phyloP scores from a whole-genome alignment of 2,113 vertebrate genomes.

The Hassar affinis region DNA sequence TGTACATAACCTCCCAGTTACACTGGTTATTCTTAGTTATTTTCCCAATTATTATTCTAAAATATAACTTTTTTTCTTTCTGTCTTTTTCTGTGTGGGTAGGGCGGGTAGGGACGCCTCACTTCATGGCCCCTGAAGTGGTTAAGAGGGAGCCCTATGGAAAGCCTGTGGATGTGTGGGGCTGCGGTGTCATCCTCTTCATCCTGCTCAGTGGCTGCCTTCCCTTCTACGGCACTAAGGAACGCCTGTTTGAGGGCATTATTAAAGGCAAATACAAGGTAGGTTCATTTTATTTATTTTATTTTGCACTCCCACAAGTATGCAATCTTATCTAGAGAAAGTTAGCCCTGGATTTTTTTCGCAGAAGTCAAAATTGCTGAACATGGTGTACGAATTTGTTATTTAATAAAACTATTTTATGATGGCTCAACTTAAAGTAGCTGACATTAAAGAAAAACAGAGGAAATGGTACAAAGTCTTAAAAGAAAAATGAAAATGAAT shows the following conservation, averaged over 20 bases:
- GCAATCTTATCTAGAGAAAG: not conserved
- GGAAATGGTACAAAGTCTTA: not conserved
- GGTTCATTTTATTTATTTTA: constrained; percentile 18
- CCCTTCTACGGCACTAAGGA: constrained; percentile 99
- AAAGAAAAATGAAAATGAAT: not conserved
- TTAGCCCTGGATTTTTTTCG: not conserved
- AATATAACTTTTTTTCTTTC: not conserved
- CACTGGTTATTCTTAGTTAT: too few species aligned
- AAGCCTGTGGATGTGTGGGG: constrained; percentile 99
- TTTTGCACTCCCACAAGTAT: constrained; percentile 4
- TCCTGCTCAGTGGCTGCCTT: constrained; percentile 94
- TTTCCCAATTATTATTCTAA: too few species aligned
- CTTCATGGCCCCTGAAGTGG: constrained; percentile 99
- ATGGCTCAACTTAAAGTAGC: not conserved
- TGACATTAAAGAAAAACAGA: not conserved
- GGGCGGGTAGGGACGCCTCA: constrained; percentile 97
- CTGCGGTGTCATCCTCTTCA: constrained; percentile 98
- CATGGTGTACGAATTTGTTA: not conserved
- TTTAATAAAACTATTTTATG: not conserved
- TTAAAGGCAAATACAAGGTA: constrained; percentile 99
- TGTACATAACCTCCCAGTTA: too few species aligned
- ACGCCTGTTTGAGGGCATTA: constrained; percentile 96
- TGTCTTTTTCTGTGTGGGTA: constrained; percentile 53
- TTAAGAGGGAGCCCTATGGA: constrained; percentile 97
- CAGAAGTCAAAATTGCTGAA: not conserved